Evolutionary conservation across 2,888 invertebrate genomes (phyloP), one percentile per base, ranked within the genome.

Genomic region (Zygothrica quintamaculata): DNA sequence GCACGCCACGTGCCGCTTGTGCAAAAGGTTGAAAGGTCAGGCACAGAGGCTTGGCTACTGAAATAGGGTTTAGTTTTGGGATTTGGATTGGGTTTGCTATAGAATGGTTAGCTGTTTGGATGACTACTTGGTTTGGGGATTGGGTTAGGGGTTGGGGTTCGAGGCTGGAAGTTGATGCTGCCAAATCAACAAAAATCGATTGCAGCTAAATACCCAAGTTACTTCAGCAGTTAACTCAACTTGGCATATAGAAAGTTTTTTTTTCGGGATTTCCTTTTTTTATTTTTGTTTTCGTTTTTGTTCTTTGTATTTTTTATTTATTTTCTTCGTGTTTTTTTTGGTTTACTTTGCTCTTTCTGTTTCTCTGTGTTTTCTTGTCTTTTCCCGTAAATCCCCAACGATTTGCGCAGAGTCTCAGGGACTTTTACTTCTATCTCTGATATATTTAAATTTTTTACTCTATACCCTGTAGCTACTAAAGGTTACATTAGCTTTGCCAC

Each of bases 11-110:
- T 81, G 80, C 80, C 81, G 84, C 62, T 43, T 57, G 58, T 66
- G 55, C 77, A 73, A 87, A 84, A 81, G 87, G 87, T 87, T 81
- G 80, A 81, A 81, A 81, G 80, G 80, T 81, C 80, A 81, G 80
- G 77, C 73, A 57, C 52, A 40, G 36, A 15, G 18, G 18, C 34
- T 34, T 26, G n/a, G 34, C 34, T 22, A 3, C 16, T 46, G 44
- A 36, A 52, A 58, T 58, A 44, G 66, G 15, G 12, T 22, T 13
- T 33, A 48, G 29, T n/a, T 9, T 40, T 40, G 36, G 36, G 15
- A 36, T 36, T 36, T 39, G 43, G 15, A 16, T 56, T 50, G 69
- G 25, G 48, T 12, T 47, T 46, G 42, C 26, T n/a, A n/a, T n/a
- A n/a, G 18, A 22, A 22, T 22, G 18, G 18, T 22, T 22, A 22